A percentile compares a stretch with the other conserved stretches of the same genome.
phyloP scores from a whole-genome alignment of 2,797 vertebrate species.

The Sciurus carolinensis region DNA sequence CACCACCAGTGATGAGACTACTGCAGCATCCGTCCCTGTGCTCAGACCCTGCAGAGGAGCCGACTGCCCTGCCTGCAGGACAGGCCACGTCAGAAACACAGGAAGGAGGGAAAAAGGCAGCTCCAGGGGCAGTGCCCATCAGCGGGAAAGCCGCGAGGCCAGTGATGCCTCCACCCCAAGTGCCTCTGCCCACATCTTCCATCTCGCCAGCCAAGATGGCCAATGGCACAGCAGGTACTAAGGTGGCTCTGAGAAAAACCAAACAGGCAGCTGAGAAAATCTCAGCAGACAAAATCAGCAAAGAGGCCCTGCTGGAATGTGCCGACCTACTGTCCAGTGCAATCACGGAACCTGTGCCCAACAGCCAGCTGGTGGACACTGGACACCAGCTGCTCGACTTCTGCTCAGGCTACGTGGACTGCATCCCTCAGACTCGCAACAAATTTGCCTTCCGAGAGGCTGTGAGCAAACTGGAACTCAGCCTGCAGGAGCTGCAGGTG shows the following conservation, averaged over 20 bases:
- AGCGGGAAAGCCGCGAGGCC: conserved; percentile 93
- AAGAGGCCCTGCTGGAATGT: conserved; percentile 97
- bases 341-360: conserved; percentile 94
- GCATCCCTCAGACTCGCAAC: conserved; percentile 98
- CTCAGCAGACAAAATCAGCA: conserved; percentile 95
- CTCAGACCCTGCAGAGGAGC: conserved; percentile 90
- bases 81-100: conserved; percentile 90
- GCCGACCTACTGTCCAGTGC: conserved; percentile 95
- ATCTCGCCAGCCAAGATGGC: conserved; percentile 94
- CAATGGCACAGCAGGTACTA: conserved; percentile 94
- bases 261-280: conserved; percentile 94
- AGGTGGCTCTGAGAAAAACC: conserved; percentile 95
- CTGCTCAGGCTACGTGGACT: conserved; percentile 99
- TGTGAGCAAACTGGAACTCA: conserved; percentile 98
- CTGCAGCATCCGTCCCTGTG: conserved; percentile 91
- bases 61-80: conserved; percentile 48
- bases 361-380: conserved; percentile 97
- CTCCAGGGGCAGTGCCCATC: conserved; percentile 81
- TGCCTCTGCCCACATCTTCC: conserved; percentile 90
- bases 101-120: conserved; percentile 93
- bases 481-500: conserved; percentile 98
- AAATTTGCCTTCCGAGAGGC: conserved; percentile 99
- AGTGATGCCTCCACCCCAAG: conserved; percentile 90
- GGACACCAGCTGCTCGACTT: conserved; percentile 98
- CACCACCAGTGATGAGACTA: conserved; percentile 94